Evolutionary conservation across 2,113 vertebrate genomes (phyloP), one percentile per base, ranked within the genome.

Genomic region (Mustela lutreola): DNA sequence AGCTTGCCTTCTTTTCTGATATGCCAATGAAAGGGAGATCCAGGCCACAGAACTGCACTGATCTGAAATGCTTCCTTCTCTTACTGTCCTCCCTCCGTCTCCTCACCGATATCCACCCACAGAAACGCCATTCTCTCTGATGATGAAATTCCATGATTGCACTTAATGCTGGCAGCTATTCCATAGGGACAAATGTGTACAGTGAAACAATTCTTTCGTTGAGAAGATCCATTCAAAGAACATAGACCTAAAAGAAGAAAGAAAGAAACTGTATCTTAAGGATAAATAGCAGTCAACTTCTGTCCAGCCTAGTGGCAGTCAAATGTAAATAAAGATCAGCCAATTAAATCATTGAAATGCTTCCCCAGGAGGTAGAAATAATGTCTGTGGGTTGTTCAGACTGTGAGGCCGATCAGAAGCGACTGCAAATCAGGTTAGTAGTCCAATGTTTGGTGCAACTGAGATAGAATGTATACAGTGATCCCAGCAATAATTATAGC

Each of bases 21-120:
- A 95, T 82, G 80, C 11, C 28, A 84, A 79, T 90, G 90, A 95
- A 96, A 98, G 50, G 50, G n/a, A 90, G 92, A 75, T 31, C 42
- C 78, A 86, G 26, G 96, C 92, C 94, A 63, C 14, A 21, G 87
- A 94, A 96, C 93, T 86, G 15, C 31, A 79, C 63, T 65, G 67
- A 91, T 94, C 78, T 88, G 88, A 97, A 97, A 98, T 65, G 36
- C 45, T 95, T 86, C 96, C 94, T 84, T 96, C 76, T 16, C 22
- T 50, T 16, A 14, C 2, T 88, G 39, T 28, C 79, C 24, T 95
- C 80, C 76, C 31, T 97, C 87, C 94, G 94, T 33, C 39, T 50
- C 50, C 63, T 16, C 75, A 91, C 0, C 21, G 2, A 0, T n/a
- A 58, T n/a, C 21, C 0, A 36, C 79, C 42, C 39, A 39, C 56